Evolutionary conservation across 2,888 invertebrate genomes (phyloP).

Genomic region (Aphidoletes aphidimyza): DNA sequence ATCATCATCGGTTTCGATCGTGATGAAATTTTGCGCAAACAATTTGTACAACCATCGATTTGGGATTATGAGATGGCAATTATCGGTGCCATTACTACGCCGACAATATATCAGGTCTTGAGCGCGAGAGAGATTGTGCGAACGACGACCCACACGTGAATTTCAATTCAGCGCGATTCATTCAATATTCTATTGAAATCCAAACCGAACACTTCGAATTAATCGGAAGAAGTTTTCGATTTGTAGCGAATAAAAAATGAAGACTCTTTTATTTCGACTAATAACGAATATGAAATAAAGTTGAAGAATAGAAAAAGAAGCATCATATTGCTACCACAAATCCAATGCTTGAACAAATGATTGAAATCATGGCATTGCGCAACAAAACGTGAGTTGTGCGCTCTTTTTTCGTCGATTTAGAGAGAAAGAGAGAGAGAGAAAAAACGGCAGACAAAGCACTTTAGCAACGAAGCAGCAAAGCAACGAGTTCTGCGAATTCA

Average conservation of each 20-base stretch:
- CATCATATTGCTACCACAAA: too few relatives aligned
- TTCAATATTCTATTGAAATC: too few relatives aligned
- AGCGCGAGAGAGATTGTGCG: neutral
- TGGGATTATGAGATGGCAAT: neutral
- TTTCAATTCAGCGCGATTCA: too few relatives aligned
- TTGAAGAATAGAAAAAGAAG: too few relatives aligned
- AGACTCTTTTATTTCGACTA: too few relatives aligned
- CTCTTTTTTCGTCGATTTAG: neutral
- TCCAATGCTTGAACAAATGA: too few relatives aligned
- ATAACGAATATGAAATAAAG: too few relatives aligned
- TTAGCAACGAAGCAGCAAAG: too few relatives aligned
- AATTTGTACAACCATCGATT: neutral
- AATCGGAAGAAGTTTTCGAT: too few relatives aligned
- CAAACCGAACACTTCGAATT: too few relatives aligned
- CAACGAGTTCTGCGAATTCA: slow-evolving; percentile 43
- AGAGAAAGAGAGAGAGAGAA: neutral
- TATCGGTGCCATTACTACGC: neutral
- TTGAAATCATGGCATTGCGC: neutral
- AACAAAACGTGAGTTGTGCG: neutral
- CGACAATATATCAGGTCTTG: too few relatives aligned
- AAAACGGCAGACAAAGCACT: neutral
- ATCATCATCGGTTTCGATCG: neutral
- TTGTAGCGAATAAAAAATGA: too few relatives aligned
- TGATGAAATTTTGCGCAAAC: neutral
- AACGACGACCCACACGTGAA: neutral